A percentile compares a stretch with the other conserved stretches of the same genome.
These are phyloP conservation scores for Phyto melanocephala DNA, from an alignment of 2,888 invertebrate genomes.

Conservation along the genomic window DNA sequence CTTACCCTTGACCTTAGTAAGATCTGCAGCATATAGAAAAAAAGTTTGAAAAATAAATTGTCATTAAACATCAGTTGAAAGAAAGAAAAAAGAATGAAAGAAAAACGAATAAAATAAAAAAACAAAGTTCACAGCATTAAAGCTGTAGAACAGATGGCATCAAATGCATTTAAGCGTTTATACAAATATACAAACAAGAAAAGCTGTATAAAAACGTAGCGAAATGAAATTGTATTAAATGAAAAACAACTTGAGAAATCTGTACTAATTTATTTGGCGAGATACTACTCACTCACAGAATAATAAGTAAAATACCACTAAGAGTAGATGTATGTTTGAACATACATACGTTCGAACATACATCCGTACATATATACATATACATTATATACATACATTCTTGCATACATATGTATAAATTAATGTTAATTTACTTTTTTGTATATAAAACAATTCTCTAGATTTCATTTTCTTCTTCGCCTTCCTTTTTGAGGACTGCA, in stretches of 20 bases:
- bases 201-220: not conserved
- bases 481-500: not conserved
- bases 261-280: slow-evolving; percentile 51
- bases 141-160: slow-evolving; percentile 51
- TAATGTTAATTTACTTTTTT: not conserved
- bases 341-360: too few species aligned
- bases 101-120: not conserved
- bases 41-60: slow-evolving; percentile 47
- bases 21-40: not conserved
- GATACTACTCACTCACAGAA: not conserved
- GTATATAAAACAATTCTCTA: not conserved
- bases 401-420: too few species aligned
- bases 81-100: not conserved
- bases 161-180: slow-evolving; percentile 56
- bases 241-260: slow-evolving; percentile 43
- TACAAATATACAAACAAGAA: slow-evolving; percentile 19
- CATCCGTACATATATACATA: too few species aligned
- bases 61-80: slow-evolving; percentile 39
- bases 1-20: not conserved
- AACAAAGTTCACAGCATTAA: slow-evolving; percentile 28
- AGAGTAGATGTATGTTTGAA: not conserved
- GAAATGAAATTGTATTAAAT: slow-evolving; percentile 24
- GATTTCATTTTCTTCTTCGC: not conserved
- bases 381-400: too few species aligned
- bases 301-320: not conserved